Conservation (phyloP, 2,888 invertebrate genomes). For the Drosophila incognita region DNA sequence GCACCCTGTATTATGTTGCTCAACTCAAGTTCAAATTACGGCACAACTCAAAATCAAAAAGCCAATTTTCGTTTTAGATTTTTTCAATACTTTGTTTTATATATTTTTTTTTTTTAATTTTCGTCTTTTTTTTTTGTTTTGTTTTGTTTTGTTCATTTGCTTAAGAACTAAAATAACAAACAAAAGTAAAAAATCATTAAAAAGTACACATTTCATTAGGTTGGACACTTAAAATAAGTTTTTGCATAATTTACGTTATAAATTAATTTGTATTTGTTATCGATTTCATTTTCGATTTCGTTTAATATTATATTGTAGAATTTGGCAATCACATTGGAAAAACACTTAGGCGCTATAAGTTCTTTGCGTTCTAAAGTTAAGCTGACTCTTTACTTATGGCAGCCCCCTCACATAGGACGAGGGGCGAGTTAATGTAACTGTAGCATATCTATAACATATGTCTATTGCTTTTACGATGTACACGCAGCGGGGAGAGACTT, state of each 20-base stretch:
- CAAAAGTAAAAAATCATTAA: constrained; percentile 57
- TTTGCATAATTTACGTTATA: constrained; percentile 43
- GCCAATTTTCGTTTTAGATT: constrained; percentile 41
- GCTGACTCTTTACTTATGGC: constrained; percentile 60
- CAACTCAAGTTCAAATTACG: constrained; percentile 8
- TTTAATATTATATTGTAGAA: constrained; percentile 67
- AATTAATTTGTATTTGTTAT: constrained; percentile 47
- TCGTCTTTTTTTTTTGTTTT: constrained; percentile 15
- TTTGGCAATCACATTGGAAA: constrained; percentile 81
- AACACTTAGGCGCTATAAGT: constrained; percentile 77
- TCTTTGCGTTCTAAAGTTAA: constrained; percentile 65
- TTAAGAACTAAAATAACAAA: constrained; percentile 80
- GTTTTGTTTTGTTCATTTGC: constrained; percentile 25
- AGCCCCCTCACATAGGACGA: constrained; percentile 24
- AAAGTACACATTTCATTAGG: constrained; percentile 49
- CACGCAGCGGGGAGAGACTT: constrained; percentile 65
- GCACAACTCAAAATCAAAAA: constrained; percentile 42
- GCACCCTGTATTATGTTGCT: not conserved
- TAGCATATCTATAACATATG: constrained; percentile 40
- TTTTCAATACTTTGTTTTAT: constrained; percentile 54
- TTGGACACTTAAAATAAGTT: constrained; percentile 30
- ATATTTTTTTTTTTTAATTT: constrained; percentile 26
- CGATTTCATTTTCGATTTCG: constrained; percentile 7
- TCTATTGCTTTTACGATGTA: constrained; percentile 77
- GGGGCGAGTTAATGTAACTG: constrained; percentile 25